A percentile compares a stretch with the other conserved stretches of the same genome.
Conservation (phyloP, 2,888 invertebrate species). For the Alloplasta piceator region DNA sequence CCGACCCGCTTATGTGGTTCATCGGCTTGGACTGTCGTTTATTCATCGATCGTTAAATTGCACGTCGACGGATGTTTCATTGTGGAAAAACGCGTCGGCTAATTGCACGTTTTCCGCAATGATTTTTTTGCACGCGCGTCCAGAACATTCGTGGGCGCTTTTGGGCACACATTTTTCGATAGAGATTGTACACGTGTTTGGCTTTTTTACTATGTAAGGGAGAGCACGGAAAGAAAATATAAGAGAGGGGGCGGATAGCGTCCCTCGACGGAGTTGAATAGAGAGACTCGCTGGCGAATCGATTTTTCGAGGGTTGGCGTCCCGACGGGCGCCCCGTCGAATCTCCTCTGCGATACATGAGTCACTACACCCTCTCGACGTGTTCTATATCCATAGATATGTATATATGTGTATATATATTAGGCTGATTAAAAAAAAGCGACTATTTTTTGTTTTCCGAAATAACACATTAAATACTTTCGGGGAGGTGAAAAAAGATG, state of each 20-base stretch:
- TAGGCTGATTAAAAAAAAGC: too few species aligned
- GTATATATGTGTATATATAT: neutral
- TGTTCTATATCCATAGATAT: neutral
- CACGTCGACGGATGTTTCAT: neutral
- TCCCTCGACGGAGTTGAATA: conserved; percentile 66
- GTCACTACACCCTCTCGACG: conserved; percentile 77
- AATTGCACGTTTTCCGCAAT: neutral
- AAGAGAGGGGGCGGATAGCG: conserved; percentile 67
- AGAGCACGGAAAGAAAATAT: conserved; percentile 32
- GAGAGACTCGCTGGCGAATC: conserved; percentile 71
- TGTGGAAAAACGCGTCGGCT: conserved; percentile 6
- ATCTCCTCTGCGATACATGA: conserved; percentile 80
- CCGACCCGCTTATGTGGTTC: conserved; percentile 43
- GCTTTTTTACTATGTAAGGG: conserved; percentile 60
- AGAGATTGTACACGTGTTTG: conserved; percentile 17
- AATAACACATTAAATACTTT: too few species aligned
- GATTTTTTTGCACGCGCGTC: too few species aligned
- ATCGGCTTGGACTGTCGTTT: conserved; percentile 34
- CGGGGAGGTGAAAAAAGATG: too few species aligned
- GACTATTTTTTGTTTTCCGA: too few species aligned
- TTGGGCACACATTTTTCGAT: too few species aligned
- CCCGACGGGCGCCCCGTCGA: conserved; percentile 77
- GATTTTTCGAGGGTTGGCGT: conserved; percentile 81
- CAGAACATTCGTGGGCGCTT: too few species aligned
- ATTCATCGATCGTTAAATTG: conserved; percentile 48